Base-by-base conservation (phyloP, 2,888 invertebrate species). In the Rhingia rostrata region DNA sequence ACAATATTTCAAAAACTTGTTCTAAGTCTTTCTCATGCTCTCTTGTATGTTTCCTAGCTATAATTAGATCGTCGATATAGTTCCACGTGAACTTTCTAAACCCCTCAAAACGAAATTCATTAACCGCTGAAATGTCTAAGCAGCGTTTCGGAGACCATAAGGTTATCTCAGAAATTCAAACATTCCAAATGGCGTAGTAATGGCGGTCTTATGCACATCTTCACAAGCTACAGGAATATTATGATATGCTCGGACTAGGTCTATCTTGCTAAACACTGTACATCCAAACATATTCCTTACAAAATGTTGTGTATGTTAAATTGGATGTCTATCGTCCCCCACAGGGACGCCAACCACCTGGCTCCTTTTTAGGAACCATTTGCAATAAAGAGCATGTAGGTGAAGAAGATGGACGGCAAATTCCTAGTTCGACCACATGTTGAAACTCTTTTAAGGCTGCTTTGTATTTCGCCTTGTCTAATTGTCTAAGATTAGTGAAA, bases 301-400 rank as follows among this genome's bases (percentile, higher is more conserved):
- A n/a, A 61, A 74, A 6, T 14, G 6, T 0, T 61, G 72, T 43
- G 51, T 51, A 12, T 61, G 41, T 35, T 61, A 12, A 2, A 61
- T 37, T 6, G 61, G 51, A 12, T 56, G 10, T 2, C 32, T 4
- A 10, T 58, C 39, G 12, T 14, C 85, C 89, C 89, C 79, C 88
- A 88, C 87, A 89, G 88, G 83, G 89, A 53, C 69, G 63, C 75
- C 85, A 86, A 77, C 80, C 74, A 32, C 41, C 12, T 53, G 53
- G 45, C 47, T 72, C 80, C 67, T 77, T 73, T 64, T 64, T 75
- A 5, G 10, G 14, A 3, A 61, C 79, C 69, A 72, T 70, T 37
- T 86, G 82, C 30, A 82, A 35, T n/a, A 72, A 72, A n/a, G 66
- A 70, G 9, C 64, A 70, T n/a, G 43, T 58, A 0, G 60, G 51